These are phyloP conservation scores for Sternarchorhynchus goeldii DNA, from an alignment of 2,797 vertebrate genomes.

Conservation along the genomic window DNA sequence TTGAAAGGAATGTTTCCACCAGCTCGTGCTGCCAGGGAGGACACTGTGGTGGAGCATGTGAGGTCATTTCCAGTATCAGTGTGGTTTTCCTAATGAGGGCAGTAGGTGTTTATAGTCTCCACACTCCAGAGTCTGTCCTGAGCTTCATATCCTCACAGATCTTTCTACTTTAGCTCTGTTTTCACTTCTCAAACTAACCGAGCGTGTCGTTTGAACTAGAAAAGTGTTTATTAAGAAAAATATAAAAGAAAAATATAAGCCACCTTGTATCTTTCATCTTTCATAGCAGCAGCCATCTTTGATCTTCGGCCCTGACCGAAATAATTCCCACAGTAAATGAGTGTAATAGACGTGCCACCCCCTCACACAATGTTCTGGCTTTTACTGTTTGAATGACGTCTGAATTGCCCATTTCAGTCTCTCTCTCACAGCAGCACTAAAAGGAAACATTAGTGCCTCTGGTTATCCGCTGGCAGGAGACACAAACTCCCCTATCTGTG, in stretches of 20 bases:
- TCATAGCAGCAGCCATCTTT: not conserved
- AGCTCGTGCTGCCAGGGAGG: too few relatives aligned
- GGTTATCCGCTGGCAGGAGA: constrained; percentile 34
- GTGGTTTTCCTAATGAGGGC: too few relatives aligned
- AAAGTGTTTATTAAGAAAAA: not conserved
- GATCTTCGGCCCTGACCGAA: not conserved
- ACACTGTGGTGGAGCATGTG: too few relatives aligned
- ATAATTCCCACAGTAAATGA: constrained; percentile 2
- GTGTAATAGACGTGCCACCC: not conserved
- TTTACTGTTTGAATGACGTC: constrained; percentile 45
- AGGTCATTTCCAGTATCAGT: too few relatives aligned
- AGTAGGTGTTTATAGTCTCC: too few relatives aligned
- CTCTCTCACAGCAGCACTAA: constrained; percentile 24
- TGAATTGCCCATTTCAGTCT: constrained; percentile 13
- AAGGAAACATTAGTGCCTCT: constrained; percentile 33
- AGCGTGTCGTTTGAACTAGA: too few relatives aligned
- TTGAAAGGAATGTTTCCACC: too few relatives aligned
- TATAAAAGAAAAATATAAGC: not conserved
- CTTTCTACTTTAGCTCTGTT: too few relatives aligned
- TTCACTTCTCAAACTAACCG: too few relatives aligned
- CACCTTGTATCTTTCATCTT: not conserved
- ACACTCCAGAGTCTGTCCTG: too few relatives aligned
- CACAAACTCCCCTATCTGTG: constrained; percentile 25
- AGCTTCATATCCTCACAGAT: too few relatives aligned
- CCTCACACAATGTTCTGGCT: constrained; percentile 28